A percentile compares a stretch with the other conserved stretches of the same genome.
These are phyloP conservation scores for Protonemura montana DNA, from an alignment of 2,888 invertebrate species.

Conservation along the genomic window DNA sequence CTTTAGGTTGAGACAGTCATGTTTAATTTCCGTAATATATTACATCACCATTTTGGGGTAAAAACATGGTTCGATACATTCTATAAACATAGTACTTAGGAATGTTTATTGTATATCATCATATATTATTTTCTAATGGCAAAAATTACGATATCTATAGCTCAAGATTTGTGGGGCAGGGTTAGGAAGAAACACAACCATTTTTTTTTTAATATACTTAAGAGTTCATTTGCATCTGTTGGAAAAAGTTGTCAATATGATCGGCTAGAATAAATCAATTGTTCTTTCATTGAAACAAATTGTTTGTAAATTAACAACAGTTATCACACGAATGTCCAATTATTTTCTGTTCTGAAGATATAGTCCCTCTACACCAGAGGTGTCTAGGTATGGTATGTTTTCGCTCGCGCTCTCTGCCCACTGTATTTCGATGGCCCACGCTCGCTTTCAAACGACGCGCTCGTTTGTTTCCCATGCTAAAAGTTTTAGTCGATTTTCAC, in stretches of 20 bases:
- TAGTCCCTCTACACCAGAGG: neutral
- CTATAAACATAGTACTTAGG: neutral
- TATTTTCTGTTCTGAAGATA: neutral
- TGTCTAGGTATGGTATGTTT: neutral
- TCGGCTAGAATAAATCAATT: constrained; percentile 39
- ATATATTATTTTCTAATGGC: constrained; percentile 35
- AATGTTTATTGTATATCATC: constrained; percentile 23
- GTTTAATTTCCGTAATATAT: constrained; percentile 8
- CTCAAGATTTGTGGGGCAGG: constrained; percentile 24
- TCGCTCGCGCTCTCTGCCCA: neutral
- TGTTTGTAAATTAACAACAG: constrained; percentile 36
- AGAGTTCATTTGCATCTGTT: constrained; percentile 21
- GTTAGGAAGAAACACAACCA: constrained; percentile 39
- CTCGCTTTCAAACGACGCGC: neutral
- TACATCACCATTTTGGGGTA: constrained; percentile 38
- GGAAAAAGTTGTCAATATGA: neutral
- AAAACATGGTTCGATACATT: constrained; percentile 32
- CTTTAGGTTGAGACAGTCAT: constrained; percentile 30
- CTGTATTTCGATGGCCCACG: neutral
- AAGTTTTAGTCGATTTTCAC: constrained; percentile 10
- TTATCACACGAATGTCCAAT: constrained; percentile 39
- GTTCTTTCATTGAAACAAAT: constrained; percentile 39
- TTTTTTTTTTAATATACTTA: constrained; percentile 20
- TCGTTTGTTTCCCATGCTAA: neutral
- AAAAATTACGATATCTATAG: constrained; percentile 30